Evolutionary conservation across 2,888 invertebrate genomes (phyloP), one percentile per base, ranked within the genome.

Genomic region (Shargacucullia verbasci): DNA sequence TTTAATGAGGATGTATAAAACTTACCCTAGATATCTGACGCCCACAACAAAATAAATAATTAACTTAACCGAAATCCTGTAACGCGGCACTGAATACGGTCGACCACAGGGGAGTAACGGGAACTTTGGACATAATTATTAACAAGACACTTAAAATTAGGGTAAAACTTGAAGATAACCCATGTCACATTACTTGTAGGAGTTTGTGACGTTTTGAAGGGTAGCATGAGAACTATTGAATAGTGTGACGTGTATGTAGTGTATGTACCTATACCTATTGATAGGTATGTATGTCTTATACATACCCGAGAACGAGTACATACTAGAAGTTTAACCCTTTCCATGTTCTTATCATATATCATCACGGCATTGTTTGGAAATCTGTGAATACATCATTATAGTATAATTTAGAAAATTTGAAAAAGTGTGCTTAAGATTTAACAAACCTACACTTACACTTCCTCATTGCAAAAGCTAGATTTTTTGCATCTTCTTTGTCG

Each of bases 101-200:
- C 39, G 47, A 31, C 43, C 73, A 43, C 68, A 25, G 49, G 73
- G 76, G 76, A 75, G 59, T 43, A 64, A 63, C 40, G 37, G 43
- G 44, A 72, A 70, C 65, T 66, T 69, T 63, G 70, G 67, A 74
- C 73, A 66, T 83, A 78, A 82, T 82, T 79, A 82, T 82, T 81
- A 74, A 80, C 81, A 70, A 74, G 80, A 79, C 82, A 79, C 76
- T 82, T 79, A 66, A 73, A 78, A 79, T 80, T 72, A 73, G 71
- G 73, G 69, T 69, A 70, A 65, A 78, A 76, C 68, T 67, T 74
- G 44, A 69, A 74, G 72, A 59, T 63, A 78, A 80, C 82, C 81
- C 82, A 75, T 59, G 76, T 81, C 81, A 81, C 66, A 62, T 71
- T 58, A 57, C 58, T 65, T 64, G 60, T 57, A 53, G 62, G 66